These are phyloP conservation scores for Lynx canadensis DNA, from an alignment of 2,113 vertebrate genomes.

Conservation along the genomic window DNA sequence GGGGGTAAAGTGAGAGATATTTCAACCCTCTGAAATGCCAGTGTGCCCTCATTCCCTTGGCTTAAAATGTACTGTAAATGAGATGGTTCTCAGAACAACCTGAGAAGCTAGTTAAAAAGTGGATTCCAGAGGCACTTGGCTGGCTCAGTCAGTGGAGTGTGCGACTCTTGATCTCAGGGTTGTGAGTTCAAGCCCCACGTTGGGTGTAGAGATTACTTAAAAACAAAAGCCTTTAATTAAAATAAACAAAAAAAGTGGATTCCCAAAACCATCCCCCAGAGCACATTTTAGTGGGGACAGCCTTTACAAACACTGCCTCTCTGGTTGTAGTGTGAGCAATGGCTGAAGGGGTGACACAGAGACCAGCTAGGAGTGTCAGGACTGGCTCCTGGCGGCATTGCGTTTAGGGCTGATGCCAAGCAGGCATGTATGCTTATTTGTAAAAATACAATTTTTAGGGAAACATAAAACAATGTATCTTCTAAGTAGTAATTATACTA, in stretches of 20 bases:
- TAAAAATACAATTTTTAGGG: neutral
- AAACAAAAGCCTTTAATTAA: neutral
- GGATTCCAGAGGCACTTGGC: neutral
- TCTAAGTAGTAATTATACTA: neutral
- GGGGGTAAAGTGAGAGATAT: neutral
- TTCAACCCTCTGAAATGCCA: neutral
- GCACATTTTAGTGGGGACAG: neutral
- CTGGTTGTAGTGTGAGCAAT: neutral
- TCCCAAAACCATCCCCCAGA: neutral
- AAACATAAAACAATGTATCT: neutral
- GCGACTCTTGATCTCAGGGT: neutral
- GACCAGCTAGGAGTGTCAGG: neutral
- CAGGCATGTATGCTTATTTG: neutral
- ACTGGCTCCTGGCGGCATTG: neutral
- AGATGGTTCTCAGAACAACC: neutral
- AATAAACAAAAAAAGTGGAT: neutral
- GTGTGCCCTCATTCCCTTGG: neutral
- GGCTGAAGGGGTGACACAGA: neutral
- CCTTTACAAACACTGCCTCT: neutral
- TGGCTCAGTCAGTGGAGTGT: neutral
- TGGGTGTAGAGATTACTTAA: neutral
- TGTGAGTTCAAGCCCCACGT: neutral
- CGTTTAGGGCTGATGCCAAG: neutral
- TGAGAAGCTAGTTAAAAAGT: neutral
- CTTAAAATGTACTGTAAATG: neutral